A percentile compares a stretch with the other conserved stretches of the same genome.
These are phyloP conservation scores for Trichomalopsis sarcophagae DNA, from an alignment of 1,140 invertebrate species.

Conservation along the genomic window DNA sequence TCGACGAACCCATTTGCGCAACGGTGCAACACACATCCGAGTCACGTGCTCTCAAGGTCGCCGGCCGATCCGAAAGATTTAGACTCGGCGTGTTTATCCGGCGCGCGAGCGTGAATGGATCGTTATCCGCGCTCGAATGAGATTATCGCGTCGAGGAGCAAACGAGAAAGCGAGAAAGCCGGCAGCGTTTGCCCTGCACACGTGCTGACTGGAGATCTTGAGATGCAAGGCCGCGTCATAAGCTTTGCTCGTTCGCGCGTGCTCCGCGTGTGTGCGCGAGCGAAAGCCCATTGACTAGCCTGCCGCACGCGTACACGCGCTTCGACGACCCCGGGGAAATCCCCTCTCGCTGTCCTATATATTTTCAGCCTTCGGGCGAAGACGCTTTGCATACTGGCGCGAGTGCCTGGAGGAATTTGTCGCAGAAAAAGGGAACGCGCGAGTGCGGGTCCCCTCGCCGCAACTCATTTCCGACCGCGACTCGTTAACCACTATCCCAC, in stretches of 20 bases:
- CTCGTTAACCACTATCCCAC: not conserved
- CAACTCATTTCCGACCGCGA: not conserved
- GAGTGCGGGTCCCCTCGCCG: too few species aligned
- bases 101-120: conserved; percentile 12
- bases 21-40: too few species aligned
- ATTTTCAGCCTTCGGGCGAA: not conserved
- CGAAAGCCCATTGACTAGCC: conserved; percentile 33
- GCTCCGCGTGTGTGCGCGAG: not conserved
- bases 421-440: too few species aligned
- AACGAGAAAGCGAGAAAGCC: conserved; percentile 8
- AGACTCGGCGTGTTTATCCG: conserved; percentile 29
- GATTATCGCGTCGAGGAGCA: too few species aligned
- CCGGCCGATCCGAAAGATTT: conserved; percentile 23
- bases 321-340: conserved; percentile 11
- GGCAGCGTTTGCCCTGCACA: not conserved
- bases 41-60: conserved; percentile 16
- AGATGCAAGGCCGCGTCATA: conserved; percentile 39
- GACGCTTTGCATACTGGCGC: not conserved
- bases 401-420: too few species aligned
- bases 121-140: conserved; percentile 21
- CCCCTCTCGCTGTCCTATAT: not conserved
- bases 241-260: conserved; percentile 32
- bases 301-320: not conserved
- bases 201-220: conserved; percentile 13
- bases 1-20: conserved; percentile 21